Conservation (phyloP, 64 coral and sea anemone genomes). For the Exaiptasia diaphana region DNA sequence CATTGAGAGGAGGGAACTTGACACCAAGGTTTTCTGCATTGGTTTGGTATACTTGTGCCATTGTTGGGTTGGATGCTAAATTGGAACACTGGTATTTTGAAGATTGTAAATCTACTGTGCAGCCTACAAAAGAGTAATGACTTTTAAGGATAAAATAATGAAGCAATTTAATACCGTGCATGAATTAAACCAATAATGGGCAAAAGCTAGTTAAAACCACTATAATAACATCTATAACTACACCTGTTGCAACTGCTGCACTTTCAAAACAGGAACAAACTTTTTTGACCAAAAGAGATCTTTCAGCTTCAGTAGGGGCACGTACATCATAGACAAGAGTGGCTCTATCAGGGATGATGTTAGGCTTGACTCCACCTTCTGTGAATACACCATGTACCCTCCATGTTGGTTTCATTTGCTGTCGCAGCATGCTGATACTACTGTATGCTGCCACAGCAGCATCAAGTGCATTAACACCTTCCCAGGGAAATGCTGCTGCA, state of each 20-base stretch:
- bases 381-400: slow-evolving; percentile 70
- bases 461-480: slow-evolving; percentile 92
- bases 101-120: slow-evolving; percentile 45
- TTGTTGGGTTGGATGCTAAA: slow-evolving; percentile 43
- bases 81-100: not conserved
- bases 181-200: not conserved
- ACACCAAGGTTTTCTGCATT: slow-evolving; percentile 68
- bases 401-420: slow-evolving; percentile 87
- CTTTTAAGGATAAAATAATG: not conserved
- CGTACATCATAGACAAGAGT: slow-evolving; percentile 49
- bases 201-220: not conserved
- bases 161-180: not conserved
- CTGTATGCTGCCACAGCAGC: slow-evolving; percentile 73
- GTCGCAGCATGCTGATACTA: slow-evolving; percentile 61
- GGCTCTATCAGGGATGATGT: slow-evolving; percentile 78
- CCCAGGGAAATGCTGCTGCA: slow-evolving; percentile 75
- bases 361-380: slow-evolving; percentile 70
- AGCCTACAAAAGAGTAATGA: slow-evolving; percentile 9
- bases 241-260: slow-evolving; percentile 71
- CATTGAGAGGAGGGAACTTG: slow-evolving; percentile 46
- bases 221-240: not conserved
- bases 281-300: slow-evolving; percentile 35
- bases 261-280: slow-evolving; percentile 58
- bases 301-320: slow-evolving; percentile 38
- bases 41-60: slow-evolving; percentile 65